Conservation (phyloP, 2,797 vertebrate genomes). For the Bradypodion ventrale region DNA sequence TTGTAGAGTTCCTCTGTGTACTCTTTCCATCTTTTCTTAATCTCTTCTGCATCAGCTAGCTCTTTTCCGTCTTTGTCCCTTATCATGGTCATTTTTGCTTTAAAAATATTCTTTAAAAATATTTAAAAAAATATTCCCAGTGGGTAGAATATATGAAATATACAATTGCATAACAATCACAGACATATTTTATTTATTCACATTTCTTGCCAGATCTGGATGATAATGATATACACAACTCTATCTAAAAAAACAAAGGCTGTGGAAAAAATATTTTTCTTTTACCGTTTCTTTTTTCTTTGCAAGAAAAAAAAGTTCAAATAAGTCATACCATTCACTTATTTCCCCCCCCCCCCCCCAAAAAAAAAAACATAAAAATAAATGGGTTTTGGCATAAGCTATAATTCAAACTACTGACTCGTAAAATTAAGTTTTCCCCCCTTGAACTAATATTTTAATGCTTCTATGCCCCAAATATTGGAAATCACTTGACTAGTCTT, state of each 20-base stretch:
- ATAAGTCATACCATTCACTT: slow-evolving; percentile 42
- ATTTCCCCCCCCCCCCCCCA: slow-evolving; percentile 54
- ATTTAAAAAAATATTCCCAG: no score
- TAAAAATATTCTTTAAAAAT: no score
- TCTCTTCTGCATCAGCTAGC: no score
- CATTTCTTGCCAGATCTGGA: slow-evolving; percentile 4
- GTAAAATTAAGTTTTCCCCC: slow-evolving; percentile 60
- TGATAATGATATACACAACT: neutral
- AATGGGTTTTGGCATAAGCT: slow-evolving; percentile 55
- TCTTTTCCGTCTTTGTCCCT: no score
- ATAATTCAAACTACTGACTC: slow-evolving; percentile 69
- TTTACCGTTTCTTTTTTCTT: neutral
- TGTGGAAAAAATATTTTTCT: slow-evolving; percentile 30
- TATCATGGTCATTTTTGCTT: no score
- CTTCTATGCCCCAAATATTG: slow-evolving; percentile 53
- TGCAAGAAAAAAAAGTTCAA: neutral
- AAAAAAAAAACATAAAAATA: no score
- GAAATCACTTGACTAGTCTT: slow-evolving; percentile 59
- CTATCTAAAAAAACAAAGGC: slow-evolving; percentile 36
- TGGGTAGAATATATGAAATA: neutral
- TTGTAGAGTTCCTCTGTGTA: no score
- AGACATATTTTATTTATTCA: slow-evolving; percentile 30
- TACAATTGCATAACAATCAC: slow-evolving; percentile 20
- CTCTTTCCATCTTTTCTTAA: no score
- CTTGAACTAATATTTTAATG: slow-evolving; percentile 49